A percentile compares a stretch with the other conserved stretches of the same genome.
phyloP scores from a whole-genome alignment of 30 jellyfish, hydroid and myxozoan genomes.

The Hydractinia symbiolongicarpus region DNA sequence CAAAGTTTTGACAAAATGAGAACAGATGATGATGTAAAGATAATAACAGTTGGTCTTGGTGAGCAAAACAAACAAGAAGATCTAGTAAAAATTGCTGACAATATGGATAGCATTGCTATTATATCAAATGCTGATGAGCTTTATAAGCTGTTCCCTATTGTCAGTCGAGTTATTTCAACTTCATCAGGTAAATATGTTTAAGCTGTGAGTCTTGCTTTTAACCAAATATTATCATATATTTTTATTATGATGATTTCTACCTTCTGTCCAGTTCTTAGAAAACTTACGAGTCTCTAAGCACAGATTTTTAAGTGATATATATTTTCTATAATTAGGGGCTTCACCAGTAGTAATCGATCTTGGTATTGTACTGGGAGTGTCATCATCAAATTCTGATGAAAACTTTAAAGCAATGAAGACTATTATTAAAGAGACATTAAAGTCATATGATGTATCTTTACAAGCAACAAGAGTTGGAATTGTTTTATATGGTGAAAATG shows the following conservation, averaged over 20 bases:
- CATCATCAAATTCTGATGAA: background rate
- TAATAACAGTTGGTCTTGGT: background rate
- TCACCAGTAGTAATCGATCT: background rate
- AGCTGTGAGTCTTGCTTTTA: too few relatives aligned
- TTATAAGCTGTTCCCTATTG: background rate
- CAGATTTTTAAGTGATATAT: too few relatives aligned
- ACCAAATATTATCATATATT: too few relatives aligned
- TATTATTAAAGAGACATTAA: background rate
- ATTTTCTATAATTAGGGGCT: too few relatives aligned
- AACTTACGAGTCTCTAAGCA: too few relatives aligned
- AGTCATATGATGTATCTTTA: background rate
- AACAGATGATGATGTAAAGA: background rate
- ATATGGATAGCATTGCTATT: background rate
- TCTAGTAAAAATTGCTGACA: background rate
- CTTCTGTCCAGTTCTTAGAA: too few relatives aligned
- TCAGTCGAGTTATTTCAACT: background rate
- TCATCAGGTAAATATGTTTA: background rate
- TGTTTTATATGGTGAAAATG: background rate
- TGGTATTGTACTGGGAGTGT: background rate
- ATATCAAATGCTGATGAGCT: background rate
- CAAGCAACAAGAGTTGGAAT: conserved; percentile 8
- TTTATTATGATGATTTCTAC: too few relatives aligned
- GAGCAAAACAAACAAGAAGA: background rate
- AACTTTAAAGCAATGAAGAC: background rate
- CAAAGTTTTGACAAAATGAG: background rate